phyloP scores from a whole-genome alignment of 2,113 vertebrate genomes.

The Cathartes aura region DNA sequence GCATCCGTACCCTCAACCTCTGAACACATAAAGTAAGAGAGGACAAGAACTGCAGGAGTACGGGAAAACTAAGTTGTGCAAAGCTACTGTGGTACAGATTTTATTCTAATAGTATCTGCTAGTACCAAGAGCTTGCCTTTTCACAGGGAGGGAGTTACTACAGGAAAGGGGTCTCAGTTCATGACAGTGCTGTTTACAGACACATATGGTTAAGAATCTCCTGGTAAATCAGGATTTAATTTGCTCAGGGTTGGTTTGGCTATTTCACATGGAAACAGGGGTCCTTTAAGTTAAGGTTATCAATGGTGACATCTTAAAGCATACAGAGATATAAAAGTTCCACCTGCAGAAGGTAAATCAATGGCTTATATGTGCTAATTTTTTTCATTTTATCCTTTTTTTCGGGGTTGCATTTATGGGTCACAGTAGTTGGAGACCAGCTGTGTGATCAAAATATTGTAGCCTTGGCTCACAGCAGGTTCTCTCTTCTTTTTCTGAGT shows the following conservation, averaged over 20 bases:
- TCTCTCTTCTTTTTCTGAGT: background rate
- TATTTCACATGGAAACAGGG: background rate
- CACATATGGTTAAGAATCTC: background rate
- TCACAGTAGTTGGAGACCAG: background rate
- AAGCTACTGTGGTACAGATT: background rate
- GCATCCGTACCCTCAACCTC: rapidly evolving
- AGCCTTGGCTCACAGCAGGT: background rate
- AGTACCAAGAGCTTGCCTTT: background rate
- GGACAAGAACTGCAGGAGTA: background rate
- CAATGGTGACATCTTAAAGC: background rate
- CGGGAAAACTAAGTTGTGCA: background rate
- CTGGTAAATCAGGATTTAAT: background rate
- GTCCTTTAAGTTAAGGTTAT: background rate
- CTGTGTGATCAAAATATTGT: conserved; percentile 3
- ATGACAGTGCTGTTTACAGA: background rate
- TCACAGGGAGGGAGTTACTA: background rate
- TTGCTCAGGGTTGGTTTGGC: background rate
- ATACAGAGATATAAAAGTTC: background rate
- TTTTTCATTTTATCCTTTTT: background rate
- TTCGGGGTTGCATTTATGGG: background rate
- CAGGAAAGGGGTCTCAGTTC: background rate
- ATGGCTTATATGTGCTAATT: background rate
- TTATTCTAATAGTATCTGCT: background rate
- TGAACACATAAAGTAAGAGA: background rate
- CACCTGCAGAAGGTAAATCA: conserved; percentile 12